A percentile compares a stretch with the other conserved stretches of the same genome.
Evolutionary conservation across 2,888 invertebrate species (phyloP).

Genomic region (Eugnorisma glareosa): DNA sequence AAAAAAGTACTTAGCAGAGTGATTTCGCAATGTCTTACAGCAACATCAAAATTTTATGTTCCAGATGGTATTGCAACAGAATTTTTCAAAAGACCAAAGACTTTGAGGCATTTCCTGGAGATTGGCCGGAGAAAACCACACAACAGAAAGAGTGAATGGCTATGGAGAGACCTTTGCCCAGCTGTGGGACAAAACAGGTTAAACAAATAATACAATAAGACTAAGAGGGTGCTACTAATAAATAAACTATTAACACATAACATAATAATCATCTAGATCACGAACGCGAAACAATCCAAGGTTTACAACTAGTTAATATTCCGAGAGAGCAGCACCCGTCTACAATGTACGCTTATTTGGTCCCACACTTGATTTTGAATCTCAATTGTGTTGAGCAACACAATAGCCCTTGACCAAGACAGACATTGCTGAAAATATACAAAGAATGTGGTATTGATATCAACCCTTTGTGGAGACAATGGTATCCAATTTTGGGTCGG

Average conservation of each 20-base stretch:
- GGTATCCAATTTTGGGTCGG: constrained; percentile 57
- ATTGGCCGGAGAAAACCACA: neutral
- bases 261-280: constrained; percentile 60
- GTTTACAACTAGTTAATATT: constrained; percentile 63
- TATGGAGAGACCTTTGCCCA: neutral
- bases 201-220: neutral
- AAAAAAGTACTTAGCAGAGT: constrained; percentile 17
- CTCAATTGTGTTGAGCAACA: constrained; percentile 64
- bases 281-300: constrained; percentile 63
- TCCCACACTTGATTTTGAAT: constrained; percentile 65
- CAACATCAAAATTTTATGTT: neutral
- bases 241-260: constrained; percentile 50
- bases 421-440: constrained; percentile 62
- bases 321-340: constrained; percentile 47
- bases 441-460: constrained; percentile 64
- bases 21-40: constrained; percentile 8
- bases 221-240: constrained; percentile 14
- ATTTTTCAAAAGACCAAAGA: neutral
- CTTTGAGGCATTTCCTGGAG: neutral
- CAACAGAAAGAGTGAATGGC: neutral
- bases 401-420: constrained; percentile 67
- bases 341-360: constrained; percentile 66
- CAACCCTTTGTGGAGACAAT: constrained; percentile 64
- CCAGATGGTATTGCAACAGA: neutral
- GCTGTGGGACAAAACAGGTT: neutral